Evolutionary conservation across 2,113 vertebrate species (phyloP), one percentile per base, ranked within the genome.

Genomic region (Phalacrocorax aristotelis): DNA sequence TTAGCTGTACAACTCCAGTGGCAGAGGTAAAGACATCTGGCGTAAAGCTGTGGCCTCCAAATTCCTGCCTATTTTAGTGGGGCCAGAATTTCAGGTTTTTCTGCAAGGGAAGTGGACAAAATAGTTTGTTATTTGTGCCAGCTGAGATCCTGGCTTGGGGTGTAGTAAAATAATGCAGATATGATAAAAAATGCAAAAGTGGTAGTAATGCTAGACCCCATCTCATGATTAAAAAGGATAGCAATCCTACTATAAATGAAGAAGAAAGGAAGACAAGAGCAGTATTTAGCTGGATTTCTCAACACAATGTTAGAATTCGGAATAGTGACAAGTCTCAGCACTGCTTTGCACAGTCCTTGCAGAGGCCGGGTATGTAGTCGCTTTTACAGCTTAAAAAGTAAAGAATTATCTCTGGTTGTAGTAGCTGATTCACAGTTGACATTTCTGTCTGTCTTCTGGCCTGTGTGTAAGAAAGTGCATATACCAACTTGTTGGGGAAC

Each of bases 361-460:
- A 75, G 16, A 82, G 34, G 14, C 29, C 55, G n/a, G 13, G 4
- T 65, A 25, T n/a, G 40, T 40, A 84, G 77, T 46, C n/a, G 46
- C 52, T 60, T 84, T 49, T 61, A 32, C 36, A 57, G 46, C 46
- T 70, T 82, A 75, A 46, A 75, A 78, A 70, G 38, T 36, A 34
- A 81, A 87, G 74, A 77, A 90, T 44, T 21, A 81, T 13, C 23
- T 74, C 30, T 61, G 48, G 34, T 57, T 91, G 25, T 78, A 90
- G 65, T 4, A 81, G 40, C 32, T 81, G 60, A 78, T 83, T 69
- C 85, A 81, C 27, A 66, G 36, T 0, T 83, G 87, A 66, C 78
- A 75, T 75, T 91, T 96, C 82, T 83, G 11, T 83, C 48, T 90
- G 30, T 95, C 55, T 96, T 81, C 55, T 92, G 36, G 75, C 51